Evolutionary conservation across 2,797 vertebrate genomes (phyloP).

Genomic region (Rhinichthys osculus): DNA sequence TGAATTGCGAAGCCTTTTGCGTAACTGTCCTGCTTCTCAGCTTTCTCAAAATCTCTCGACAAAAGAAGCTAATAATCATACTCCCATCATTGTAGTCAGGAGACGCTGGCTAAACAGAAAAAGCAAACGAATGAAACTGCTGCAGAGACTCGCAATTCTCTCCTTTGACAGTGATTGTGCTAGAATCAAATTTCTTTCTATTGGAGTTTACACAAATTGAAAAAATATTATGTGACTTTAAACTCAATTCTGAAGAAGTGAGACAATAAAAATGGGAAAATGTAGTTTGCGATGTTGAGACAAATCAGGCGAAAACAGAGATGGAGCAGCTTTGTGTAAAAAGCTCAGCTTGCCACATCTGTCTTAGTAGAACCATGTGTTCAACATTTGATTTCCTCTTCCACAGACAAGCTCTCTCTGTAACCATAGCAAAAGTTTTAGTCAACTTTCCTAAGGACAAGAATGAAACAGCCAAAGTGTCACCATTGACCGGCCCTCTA

Average conservation of each 20-base stretch:
- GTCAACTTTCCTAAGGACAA: slow-evolving; percentile 40
- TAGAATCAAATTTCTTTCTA: slow-evolving; percentile 16
- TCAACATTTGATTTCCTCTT: slow-evolving; percentile 33
- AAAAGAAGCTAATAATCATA: slow-evolving; percentile 25
- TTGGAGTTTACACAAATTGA: slow-evolving; percentile 32
- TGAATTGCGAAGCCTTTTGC: neutral
- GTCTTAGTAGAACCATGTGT: slow-evolving; percentile 43
- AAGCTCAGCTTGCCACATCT: slow-evolving; percentile 35
- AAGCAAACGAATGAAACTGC: neutral
- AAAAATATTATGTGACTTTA: slow-evolving; percentile 36
- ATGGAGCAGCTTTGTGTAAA: slow-evolving; percentile 27
- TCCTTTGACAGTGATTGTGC: slow-evolving; percentile 15
- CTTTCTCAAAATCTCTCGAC: slow-evolving; percentile 11
- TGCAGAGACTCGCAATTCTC: slow-evolving; percentile 6
- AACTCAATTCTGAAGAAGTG: slow-evolving; percentile 17
- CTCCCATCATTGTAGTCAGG: slow-evolving; percentile 20
- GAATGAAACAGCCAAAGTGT: slow-evolving; percentile 34
- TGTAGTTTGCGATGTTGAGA: slow-evolving; percentile 27
- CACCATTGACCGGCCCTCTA: slow-evolving; percentile 38
- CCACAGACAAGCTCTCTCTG: neutral
- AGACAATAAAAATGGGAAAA: slow-evolving; percentile 29
- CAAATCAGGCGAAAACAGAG: slow-evolving; percentile 38
- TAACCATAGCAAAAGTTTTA: slow-evolving; percentile 32
- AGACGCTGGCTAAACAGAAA: slow-evolving; percentile 15
- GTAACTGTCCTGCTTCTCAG: neutral